Evolutionary conservation across 1,140 invertebrate species (phyloP), one percentile per base, ranked within the genome.

Genomic region (Nephotettix cincticeps): DNA sequence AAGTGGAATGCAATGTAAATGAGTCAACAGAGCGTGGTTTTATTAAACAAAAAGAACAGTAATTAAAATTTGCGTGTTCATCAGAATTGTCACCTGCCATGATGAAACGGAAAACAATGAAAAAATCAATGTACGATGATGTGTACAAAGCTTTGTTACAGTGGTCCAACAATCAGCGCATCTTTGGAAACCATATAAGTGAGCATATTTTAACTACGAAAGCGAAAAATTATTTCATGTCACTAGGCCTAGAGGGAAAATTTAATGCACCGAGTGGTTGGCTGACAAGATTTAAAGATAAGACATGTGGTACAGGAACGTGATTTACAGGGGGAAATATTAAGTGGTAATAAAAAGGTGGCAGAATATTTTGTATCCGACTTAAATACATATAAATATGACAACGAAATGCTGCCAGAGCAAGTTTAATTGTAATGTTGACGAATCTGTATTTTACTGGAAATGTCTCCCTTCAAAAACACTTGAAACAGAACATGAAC

Each of bases 391-490:
- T n/a, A n/a, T n/a, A n/a, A n/a, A n/a, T n/a, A n/a, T n/a, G n/a
- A 43, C 30, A 29, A 66, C 30, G 30, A 23, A 51, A 4, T 51
- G n/a, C n/a, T 51, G 17, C 47, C 47, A 51, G 47, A 51, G 17
- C 47, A 51, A 51, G 32, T 69, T 23, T 43, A 69, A n/a, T n/a
- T n/a, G n/a, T 29, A 69, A 69, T n/a, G 45, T 25, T 14, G 68
- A 69, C 29, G 68, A 69, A 27, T 29, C 27, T 19, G 32, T 40
- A 3, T 28, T 69, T 40, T 51, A 47, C 43, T 69, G 32, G 19
- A 69, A 69, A 32, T 69, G 47, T n/a, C 47, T 61, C 13, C 68
- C 45, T 32, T 51, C 43, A 29, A 69, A 47, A 27, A 69, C 68
- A 58, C n/a, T 69, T 19, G 47, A 6, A n/a, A 6, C 21, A 19